phyloP scores from a whole-genome alignment of 2,113 vertebrate species.

The Lepisosteus oculatus region DNA sequence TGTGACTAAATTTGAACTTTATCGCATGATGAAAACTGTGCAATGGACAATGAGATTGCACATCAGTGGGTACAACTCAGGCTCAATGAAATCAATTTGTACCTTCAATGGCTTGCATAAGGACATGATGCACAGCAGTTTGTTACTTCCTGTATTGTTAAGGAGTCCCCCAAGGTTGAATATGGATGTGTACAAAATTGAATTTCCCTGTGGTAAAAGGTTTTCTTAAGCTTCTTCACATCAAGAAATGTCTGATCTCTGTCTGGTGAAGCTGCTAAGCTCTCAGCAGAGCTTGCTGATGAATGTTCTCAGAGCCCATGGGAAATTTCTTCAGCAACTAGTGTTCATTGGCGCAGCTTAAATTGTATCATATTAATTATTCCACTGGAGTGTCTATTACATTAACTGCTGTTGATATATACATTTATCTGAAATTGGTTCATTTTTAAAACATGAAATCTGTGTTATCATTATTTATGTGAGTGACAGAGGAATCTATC shows the following conservation, averaged over 20 bases:
- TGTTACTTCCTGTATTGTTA: too few relatives aligned
- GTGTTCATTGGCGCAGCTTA: conserved; percentile 11
- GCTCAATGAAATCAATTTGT: too few relatives aligned
- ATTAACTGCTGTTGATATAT: neutral
- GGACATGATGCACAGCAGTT: too few relatives aligned
- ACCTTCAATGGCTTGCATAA: too few relatives aligned
- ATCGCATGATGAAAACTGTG: too few relatives aligned
- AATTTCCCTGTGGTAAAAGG: neutral
- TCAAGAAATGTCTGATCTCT: conserved; percentile 21
- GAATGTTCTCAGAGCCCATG: conserved; percentile 3
- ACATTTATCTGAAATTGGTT: neutral
- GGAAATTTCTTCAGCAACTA: conserved; percentile 5
- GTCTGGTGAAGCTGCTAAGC: conserved; percentile 3
- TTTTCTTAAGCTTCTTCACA: conserved; percentile 18
- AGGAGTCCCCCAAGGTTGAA: too few relatives aligned
- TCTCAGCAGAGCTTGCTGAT: conserved; percentile 8
- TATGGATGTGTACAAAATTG: too few relatives aligned
- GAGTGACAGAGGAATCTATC: neutral
- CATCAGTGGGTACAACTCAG: too few relatives aligned
- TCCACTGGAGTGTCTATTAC: conserved; percentile 1
- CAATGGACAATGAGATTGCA: too few relatives aligned
- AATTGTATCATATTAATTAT: conserved; percentile 7
- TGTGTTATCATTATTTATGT: neutral
- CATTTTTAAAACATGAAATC: conserved; percentile 8
- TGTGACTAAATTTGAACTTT: too few relatives aligned